Evolutionary conservation across 2,888 invertebrate species (phyloP).

Genomic region (Tupiocoris notatus): DNA sequence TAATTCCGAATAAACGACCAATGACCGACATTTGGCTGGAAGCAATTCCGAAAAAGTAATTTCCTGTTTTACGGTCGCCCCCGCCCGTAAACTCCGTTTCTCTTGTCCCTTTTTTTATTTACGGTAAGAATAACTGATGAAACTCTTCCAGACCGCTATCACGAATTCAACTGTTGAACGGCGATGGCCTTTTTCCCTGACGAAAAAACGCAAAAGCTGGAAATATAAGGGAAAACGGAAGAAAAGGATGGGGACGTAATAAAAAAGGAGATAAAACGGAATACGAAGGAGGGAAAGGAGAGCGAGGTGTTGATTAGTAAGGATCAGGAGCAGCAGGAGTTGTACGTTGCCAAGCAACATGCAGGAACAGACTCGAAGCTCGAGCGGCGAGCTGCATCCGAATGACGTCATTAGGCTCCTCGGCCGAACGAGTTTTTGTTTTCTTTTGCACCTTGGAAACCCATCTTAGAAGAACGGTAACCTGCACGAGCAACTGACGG

Average conservation of each 20-base stretch:
- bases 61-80: conserved; percentile 37
- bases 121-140: conserved; percentile 36
- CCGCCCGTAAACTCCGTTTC: not conserved
- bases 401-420: conserved; percentile 44
- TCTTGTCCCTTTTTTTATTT: conserved; percentile 20
- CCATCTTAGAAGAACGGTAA: not conserved
- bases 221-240: not conserved
- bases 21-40: conserved; percentile 37
- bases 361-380: not conserved
- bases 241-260: conserved; percentile 30
- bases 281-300: conserved; percentile 26
- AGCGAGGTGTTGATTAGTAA: conserved; percentile 45
- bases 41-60: conserved; percentile 36
- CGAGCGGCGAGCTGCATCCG: conserved; percentile 40
- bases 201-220: conserved; percentile 6
- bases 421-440: conserved; percentile 8
- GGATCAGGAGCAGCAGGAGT: conserved; percentile 23
- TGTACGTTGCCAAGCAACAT: not conserved
- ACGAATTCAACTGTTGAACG: conserved; percentile 25
- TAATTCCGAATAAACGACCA: conserved; percentile 35
- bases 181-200: conserved; percentile 17
- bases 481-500: not conserved
- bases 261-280: conserved; percentile 13
- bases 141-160: conserved; percentile 1
- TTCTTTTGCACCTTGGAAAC: conserved; percentile 5